These are phyloP conservation scores for Clivina fossor DNA, from an alignment of 2,888 invertebrate genomes.

Conservation along the genomic window DNA sequence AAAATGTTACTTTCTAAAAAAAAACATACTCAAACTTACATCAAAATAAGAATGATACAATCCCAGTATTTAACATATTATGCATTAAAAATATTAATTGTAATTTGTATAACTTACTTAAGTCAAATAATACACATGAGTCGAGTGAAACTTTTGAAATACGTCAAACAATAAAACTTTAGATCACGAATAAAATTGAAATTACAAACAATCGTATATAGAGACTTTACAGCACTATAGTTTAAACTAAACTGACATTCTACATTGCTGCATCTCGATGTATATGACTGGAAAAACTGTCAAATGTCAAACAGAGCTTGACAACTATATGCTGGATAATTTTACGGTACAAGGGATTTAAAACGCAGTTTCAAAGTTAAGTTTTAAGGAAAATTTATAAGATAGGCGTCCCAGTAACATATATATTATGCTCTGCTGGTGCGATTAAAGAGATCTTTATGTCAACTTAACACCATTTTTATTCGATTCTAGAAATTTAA, in stretches of 20 bases:
- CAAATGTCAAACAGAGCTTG: slow-evolving; percentile 23
- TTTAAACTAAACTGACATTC: slow-evolving; percentile 8
- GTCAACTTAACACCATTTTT: slow-evolving; percentile 9
- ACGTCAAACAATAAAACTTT: no score
- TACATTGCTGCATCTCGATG: background rate
- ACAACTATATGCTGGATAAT: slow-evolving; percentile 19
- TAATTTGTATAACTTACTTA: no score
- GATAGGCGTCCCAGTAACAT: slow-evolving; percentile 13
- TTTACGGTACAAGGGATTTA: slow-evolving; percentile 10
- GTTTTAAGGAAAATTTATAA: background rate
- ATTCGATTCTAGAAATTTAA: background rate
- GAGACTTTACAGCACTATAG: background rate
- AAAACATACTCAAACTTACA: no score
- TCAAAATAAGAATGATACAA: no score
- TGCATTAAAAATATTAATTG: no score
- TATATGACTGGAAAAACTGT: slow-evolving; percentile 15
- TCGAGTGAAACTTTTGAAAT: no score
- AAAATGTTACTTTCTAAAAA: no score
- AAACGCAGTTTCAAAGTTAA: background rate
- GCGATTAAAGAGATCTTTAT: background rate
- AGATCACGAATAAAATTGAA: background rate
- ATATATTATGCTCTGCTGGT: slow-evolving; percentile 18
- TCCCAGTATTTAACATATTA: no score
- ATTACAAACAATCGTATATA: background rate
- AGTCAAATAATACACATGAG: no score